phyloP scores from a whole-genome alignment of 2,113 vertebrate genomes.

The Eurystomus gularis region DNA sequence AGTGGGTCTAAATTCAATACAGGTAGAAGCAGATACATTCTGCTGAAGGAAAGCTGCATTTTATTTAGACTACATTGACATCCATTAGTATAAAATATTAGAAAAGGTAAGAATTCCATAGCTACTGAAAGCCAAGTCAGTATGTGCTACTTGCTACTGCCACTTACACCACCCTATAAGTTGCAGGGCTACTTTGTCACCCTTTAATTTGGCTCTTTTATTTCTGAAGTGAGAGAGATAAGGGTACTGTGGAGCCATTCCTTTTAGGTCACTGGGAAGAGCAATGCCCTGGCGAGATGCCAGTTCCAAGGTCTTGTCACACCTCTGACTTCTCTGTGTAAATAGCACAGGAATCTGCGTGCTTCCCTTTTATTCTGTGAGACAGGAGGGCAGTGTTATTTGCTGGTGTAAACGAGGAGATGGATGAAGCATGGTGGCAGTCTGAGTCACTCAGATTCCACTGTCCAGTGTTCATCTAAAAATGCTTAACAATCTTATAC shows the following conservation, averaged over 20 bases:
- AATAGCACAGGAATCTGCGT: neutral
- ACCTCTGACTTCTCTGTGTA: constrained; percentile 66
- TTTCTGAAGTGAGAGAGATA: constrained; percentile 59
- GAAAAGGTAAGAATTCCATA: neutral
- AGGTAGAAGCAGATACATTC: neutral
- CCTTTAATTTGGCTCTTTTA: constrained; percentile 24
- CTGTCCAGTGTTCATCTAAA: neutral
- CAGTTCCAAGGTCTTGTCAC: constrained; percentile 47
- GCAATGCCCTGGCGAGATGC: neutral
- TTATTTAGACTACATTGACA: neutral
- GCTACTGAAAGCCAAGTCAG: neutral
- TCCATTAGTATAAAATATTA: neutral
- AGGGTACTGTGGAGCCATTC: constrained; percentile 2
- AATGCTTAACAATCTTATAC: neutral
- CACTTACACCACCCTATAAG: neutral
- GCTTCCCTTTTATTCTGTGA: constrained; percentile 33
- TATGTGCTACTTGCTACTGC: neutral
- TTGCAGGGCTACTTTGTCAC: constrained; percentile 40
- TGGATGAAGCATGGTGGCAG: constrained; percentile 46
- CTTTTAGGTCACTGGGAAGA: constrained; percentile 24
- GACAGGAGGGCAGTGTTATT: neutral
- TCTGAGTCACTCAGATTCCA: neutral
- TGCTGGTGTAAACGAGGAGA: constrained; percentile 51
- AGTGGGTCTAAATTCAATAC: neutral
- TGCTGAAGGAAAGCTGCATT: neutral